Evolutionary conservation across 2,888 invertebrate genomes (phyloP).

Genomic region (Peribatodes rhomboidaria): DNA sequence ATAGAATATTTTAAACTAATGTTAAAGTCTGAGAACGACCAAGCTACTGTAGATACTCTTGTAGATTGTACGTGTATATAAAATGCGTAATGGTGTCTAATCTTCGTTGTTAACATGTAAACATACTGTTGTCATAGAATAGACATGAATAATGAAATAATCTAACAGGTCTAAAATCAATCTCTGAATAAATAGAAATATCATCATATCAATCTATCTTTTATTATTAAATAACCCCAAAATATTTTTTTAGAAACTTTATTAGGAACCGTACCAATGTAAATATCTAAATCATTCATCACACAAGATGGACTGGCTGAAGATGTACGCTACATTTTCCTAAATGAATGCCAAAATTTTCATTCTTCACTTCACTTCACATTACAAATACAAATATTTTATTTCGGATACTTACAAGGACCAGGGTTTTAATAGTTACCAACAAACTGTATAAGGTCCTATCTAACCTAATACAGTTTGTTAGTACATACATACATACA

Average conservation of each 20-base stretch:
- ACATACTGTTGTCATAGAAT: conserved; percentile 79
- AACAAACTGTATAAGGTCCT: too few species aligned
- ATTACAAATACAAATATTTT: too few species aligned
- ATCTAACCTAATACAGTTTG: too few species aligned
- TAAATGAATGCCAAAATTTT: too few species aligned
- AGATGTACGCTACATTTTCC: too few species aligned
- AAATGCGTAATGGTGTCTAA: conserved; percentile 67
- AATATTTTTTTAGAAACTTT: too few species aligned
- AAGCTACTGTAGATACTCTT: conserved; percentile 78
- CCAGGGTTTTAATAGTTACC: too few species aligned
- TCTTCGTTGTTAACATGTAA: conserved; percentile 74
- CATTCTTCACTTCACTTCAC: too few species aligned
- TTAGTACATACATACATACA: too few species aligned
- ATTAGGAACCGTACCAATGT: too few species aligned
- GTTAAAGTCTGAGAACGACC: conserved; percentile 85
- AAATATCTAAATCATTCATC: not conserved
- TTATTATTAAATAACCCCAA: conserved; percentile 49
- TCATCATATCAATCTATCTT: conserved; percentile 60
- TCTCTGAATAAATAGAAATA: conserved; percentile 79
- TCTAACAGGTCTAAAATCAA: conserved; percentile 67
- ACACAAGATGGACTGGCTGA: too few species aligned
- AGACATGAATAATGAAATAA: conserved; percentile 67
- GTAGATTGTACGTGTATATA: conserved; percentile 78
- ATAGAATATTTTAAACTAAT: conserved; percentile 63
- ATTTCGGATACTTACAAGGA: too few species aligned